Evolutionary conservation across 2,113 vertebrate species (phyloP).

Genomic region (Marmota flaviventris): DNA sequence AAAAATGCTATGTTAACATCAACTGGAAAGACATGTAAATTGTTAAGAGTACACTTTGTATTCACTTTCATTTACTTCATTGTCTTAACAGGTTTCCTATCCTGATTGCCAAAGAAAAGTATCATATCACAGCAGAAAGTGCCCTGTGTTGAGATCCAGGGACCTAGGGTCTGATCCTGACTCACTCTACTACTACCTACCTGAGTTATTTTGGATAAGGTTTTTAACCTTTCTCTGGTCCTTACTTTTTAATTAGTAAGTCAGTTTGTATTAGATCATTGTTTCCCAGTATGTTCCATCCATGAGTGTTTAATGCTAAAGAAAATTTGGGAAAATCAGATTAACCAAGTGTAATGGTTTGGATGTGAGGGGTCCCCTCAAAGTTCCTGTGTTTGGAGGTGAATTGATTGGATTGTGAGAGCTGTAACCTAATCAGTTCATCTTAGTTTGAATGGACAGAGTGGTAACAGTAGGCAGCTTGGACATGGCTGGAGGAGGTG

Average conservation of each 20-base stretch:
- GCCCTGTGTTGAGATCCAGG: neutral
- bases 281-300: slow-evolving; percentile 15
- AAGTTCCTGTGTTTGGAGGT: no score
- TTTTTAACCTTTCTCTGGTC: neutral
- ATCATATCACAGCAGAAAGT: neutral
- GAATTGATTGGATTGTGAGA: no score
- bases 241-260: slow-evolving; percentile 7
- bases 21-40: neutral
- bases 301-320: slow-evolving; percentile 20
- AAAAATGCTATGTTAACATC: slow-evolving; percentile 12
- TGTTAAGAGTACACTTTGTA: neutral
- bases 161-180: neutral
- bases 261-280: neutral
- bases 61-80: neutral
- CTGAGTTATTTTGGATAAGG: neutral
- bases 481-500: no score
- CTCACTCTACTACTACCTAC: neutral
- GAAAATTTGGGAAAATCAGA: neutral
- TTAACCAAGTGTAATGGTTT: neutral
- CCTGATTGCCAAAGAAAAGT: neutral
- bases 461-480: no score
- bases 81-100: neutral
- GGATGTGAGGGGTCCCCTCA: no score
- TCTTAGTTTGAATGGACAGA: no score
- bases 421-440: no score